phyloP scores from a whole-genome alignment of 2,797 vertebrate genomes.

The Liparis tanakae region DNA sequence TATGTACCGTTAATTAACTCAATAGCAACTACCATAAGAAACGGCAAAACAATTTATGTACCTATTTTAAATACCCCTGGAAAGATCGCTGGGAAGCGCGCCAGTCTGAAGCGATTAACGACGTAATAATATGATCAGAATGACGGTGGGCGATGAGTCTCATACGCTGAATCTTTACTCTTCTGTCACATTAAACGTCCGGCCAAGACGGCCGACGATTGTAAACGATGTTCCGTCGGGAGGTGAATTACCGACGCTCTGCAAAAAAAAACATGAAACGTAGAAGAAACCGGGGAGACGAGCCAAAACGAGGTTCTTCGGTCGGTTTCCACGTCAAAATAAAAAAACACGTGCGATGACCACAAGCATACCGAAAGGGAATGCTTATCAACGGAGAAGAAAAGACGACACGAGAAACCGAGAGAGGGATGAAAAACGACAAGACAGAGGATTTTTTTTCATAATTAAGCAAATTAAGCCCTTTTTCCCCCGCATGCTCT shows the following conservation, averaged over 20 bases:
- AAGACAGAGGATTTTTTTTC: conserved; percentile 24
- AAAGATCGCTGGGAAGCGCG: background rate
- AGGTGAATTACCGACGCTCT: conserved; percentile 32
- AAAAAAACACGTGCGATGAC: conserved; percentile 27
- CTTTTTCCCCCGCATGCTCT: conserved; percentile 74
- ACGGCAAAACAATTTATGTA: background rate
- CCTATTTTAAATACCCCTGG: background rate
- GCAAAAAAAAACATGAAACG: background rate
- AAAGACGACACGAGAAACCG: conserved; percentile 39
- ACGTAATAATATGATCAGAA: conserved; percentile 3
- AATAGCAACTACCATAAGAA: background rate
- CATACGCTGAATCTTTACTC: conserved; percentile 16
- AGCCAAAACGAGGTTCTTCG: conserved; percentile 30
- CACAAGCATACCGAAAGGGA: conserved; percentile 27
- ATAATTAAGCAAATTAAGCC: conserved; percentile 75
- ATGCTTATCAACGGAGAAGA: conserved; percentile 40
- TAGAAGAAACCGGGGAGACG: conserved; percentile 6
- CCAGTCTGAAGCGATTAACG: conserved; percentile 21
- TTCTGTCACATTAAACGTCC: conserved; percentile 33
- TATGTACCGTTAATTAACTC: conserved; percentile 3
- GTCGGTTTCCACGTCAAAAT: conserved; percentile 17
- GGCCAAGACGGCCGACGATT: conserved; percentile 21
- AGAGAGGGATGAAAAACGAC: conserved; percentile 36
- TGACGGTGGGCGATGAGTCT: background rate
- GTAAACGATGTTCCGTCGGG: conserved; percentile 40